Percentiles rank a stretch among this genome's conserved stretches.
These are phyloP conservation scores for Hypercompe scribonia DNA, from an alignment of 2,888 invertebrate species.

Conservation along the genomic window DNA sequence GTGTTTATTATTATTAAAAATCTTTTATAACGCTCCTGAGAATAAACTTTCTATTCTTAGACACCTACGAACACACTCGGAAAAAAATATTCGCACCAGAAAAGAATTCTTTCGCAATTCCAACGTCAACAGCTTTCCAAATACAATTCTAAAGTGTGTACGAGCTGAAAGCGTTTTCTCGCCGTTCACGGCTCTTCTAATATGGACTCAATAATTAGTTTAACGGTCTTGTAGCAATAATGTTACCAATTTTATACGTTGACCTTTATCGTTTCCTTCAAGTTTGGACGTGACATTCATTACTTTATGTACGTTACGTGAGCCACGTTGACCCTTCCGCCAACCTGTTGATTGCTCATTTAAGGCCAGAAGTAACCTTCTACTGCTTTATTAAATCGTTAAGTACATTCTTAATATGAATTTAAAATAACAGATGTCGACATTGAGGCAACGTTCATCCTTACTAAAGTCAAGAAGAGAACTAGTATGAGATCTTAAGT, in stretches of 20 bases:
- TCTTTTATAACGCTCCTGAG: conserved; percentile 13
- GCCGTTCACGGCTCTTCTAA: conserved; percentile 10
- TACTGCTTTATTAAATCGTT: conserved; percentile 39
- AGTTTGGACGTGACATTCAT: conserved; percentile 43
- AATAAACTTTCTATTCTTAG: conserved; percentile 20
- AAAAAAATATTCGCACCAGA: conserved; percentile 16
- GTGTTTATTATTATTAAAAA: conserved; percentile 6
- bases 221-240: conserved; percentile 22
- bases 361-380: conserved; percentile 44
- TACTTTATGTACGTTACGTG: conserved; percentile 49
- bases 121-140: conserved; percentile 10
- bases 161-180: conserved; percentile 20
- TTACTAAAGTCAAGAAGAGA: conserved; percentile 14
- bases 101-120: conserved; percentile 21
- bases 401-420: conserved; percentile 32
- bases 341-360: conserved; percentile 61
- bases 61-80: conserved; percentile 3
- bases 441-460: conserved; percentile 25
- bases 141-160: conserved; percentile 18
- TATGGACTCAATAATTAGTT: conserved; percentile 34
- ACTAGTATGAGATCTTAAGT: conserved; percentile 11
- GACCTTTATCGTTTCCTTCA: conserved; percentile 37
- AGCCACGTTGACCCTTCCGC: conserved; percentile 37
- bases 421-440: conserved; percentile 33
- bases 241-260: conserved; percentile 26